These are phyloP conservation scores for Lomographa bimaculata DNA, from an alignment of 2,888 invertebrate genomes.

Conservation along the genomic window DNA sequence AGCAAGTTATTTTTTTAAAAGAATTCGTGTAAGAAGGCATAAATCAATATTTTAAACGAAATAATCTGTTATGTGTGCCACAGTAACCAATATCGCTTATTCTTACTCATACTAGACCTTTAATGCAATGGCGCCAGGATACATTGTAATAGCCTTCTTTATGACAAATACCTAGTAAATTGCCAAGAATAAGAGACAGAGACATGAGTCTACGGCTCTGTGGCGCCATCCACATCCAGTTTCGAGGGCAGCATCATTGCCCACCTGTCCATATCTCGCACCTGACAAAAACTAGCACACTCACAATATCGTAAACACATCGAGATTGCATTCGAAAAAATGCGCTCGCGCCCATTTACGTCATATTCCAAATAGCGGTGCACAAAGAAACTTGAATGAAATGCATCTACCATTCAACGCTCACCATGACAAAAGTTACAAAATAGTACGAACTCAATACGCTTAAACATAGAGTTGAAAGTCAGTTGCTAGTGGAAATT, in stretches of 20 bases:
- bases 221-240: constrained; percentile 23
- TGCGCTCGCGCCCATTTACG: constrained; percentile 45
- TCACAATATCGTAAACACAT: constrained; percentile 36
- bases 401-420: constrained; percentile 61
- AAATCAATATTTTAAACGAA: too few relatives aligned
- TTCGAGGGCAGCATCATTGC: constrained; percentile 15
- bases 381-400: constrained; percentile 72
- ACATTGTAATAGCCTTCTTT: too few relatives aligned
- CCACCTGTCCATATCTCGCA: constrained; percentile 19
- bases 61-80: too few relatives aligned
- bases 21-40: too few relatives aligned
- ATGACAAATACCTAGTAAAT: too few relatives aligned
- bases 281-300: constrained; percentile 21
- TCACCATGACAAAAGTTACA: constrained; percentile 39
- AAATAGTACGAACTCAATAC: too few relatives aligned
- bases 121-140: too few relatives aligned
- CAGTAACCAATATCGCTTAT: too few relatives aligned
- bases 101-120: too few relatives aligned
- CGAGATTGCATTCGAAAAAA: constrained; percentile 34
- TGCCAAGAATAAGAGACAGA: constrained; percentile 10
- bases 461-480: constrained; percentile 37
- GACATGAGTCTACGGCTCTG: constrained; percentile 12
- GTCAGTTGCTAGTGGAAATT: constrained; percentile 25
- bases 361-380: constrained; percentile 65
- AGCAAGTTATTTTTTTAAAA: too few relatives aligned